Evolutionary conservation across 1,140 invertebrate species (phyloP), one percentile per base, ranked within the genome.

Genomic region (Stenopsyche tienmushanensis): DNA sequence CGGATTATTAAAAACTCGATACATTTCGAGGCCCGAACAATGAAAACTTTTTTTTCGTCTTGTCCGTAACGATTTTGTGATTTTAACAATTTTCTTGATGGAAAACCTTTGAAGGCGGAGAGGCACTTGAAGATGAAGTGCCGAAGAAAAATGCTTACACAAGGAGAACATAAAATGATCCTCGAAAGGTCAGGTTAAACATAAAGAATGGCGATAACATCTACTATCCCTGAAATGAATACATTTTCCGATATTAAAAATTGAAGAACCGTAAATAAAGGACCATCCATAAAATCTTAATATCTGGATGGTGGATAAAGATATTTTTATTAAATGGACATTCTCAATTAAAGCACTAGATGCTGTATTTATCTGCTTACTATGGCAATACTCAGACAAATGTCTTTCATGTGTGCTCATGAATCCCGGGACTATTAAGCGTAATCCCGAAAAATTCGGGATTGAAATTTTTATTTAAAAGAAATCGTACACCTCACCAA

Each of bases 141-240:
- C 23, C 41, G 42, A 47, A 29, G 25, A 60, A 60, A 47, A 45
- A 60, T 60, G 58, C 58, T 60, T 60, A 60, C 58, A 60, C 42
- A 60, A 60, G 58, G 29, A 47, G 44, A 60, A 60, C 42, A 26
- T 39, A 17, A 47, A 45, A 26, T 29, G 58, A 60, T 45, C 45
- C 58, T 45, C 26, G 13, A 7, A 20, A 60, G 58, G 58, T 60
- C 58, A 60, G 29, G 42, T 60, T 60, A 60, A 60, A 60, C 26
- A 60, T 25, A 21, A 49, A 45, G 45, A 44, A 45, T n/a, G n/a
- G 42, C 25, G 52, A n/a, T 54, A 34, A 54, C n/a, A n/a, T n/a
- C n/a, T n/a, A n/a, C n/a, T n/a, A n/a, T n/a, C n/a, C n/a, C n/a
- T n/a, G n/a, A n/a, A n/a, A 54, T 54, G 39, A 18, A 34, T 17